These are phyloP conservation scores for Rhabdornis inornatus DNA, from an alignment of 2,113 vertebrate species.

Conservation along the genomic window DNA sequence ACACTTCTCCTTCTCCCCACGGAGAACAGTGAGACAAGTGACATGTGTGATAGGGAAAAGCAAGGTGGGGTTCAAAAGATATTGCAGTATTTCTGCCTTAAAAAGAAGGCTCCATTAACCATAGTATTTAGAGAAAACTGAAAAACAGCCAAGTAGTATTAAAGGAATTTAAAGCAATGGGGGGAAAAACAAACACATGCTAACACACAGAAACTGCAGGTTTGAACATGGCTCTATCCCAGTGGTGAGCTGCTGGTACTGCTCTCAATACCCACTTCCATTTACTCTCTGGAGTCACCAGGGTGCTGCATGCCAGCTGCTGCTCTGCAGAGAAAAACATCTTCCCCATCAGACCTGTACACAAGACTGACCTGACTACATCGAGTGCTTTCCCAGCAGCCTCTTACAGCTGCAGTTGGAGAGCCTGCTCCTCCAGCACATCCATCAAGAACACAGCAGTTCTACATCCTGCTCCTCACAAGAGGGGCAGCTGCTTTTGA, in stretches of 20 bases:
- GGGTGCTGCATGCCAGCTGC: not conserved
- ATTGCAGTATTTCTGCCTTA: not conserved
- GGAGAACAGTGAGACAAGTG: not conserved
- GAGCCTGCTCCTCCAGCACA: not conserved
- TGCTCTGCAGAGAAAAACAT: not conserved
- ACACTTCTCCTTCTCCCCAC: not conserved
- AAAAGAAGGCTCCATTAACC: not conserved
- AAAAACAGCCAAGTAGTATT: not conserved
- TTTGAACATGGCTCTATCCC: not conserved
- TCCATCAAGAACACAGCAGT: not conserved
- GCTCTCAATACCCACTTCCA: not conserved
- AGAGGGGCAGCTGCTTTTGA: not conserved
- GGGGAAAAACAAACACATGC: not conserved
- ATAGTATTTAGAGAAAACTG: not conserved
- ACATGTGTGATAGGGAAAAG: not conserved
- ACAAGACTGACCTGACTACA: not conserved
- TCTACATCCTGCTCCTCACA: not conserved
- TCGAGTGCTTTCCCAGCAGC: not conserved
- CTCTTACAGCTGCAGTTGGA: not conserved
- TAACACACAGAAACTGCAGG: not conserved
- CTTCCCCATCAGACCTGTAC: not conserved
- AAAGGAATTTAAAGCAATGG: not conserved
- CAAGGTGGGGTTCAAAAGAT: not conserved
- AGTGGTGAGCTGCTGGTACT: not conserved
- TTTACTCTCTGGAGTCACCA: not conserved